Base-by-base conservation (phyloP, 2,888 invertebrate genomes). In the Lamproptera curius region DNA sequence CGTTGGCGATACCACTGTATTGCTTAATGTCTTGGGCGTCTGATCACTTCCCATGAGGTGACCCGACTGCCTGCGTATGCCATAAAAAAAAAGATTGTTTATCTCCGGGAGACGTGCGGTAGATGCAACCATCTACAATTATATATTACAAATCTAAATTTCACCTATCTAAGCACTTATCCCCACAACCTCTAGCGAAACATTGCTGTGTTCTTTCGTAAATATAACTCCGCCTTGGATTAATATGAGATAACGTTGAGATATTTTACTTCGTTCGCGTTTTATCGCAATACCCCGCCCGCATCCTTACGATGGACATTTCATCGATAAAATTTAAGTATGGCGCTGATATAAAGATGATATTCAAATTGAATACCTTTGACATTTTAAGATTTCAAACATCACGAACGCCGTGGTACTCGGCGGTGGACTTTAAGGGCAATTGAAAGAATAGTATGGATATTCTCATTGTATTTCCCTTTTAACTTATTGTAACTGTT, bases 361-460 rank as follows among this genome's bases (percentile, higher is more conserved):
- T 86, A 86, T 85, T 84, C 83, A 86, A 87, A 86, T 85, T 85
- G 83, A 87, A 86, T 86, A 82, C 79, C 83, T 80, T 84, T 83
- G 85, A 86, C 85, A 82, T 84, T 81, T 80, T 63, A 66, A 87
- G 86, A 87, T 87, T 84, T 85, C 77, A 75, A 83, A 79, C 82
- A 82, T 78, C 78, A 70, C 61, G 70, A 73, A 73, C 52, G 55
- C 76, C n/a, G n/a, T n/a, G 73, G 68, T 70, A 76, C 73, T 67
- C 71, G 77, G 70, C 73, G 70, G 68, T 73, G 68, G 60, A 60
- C 60, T 55, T 67, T 70, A 75, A 80, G 76, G 75, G 65, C 71
- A 64, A 60, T 50, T 15, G 72, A 69, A 68, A 75, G 71, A 57
- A 56, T 72, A 56, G 15, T 61, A 38, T 70, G 72, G 84, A 80